These are phyloP conservation scores for Siderastrea siderea DNA, from an alignment of 92 coral and sea anemone genomes.

Conservation along the genomic window DNA sequence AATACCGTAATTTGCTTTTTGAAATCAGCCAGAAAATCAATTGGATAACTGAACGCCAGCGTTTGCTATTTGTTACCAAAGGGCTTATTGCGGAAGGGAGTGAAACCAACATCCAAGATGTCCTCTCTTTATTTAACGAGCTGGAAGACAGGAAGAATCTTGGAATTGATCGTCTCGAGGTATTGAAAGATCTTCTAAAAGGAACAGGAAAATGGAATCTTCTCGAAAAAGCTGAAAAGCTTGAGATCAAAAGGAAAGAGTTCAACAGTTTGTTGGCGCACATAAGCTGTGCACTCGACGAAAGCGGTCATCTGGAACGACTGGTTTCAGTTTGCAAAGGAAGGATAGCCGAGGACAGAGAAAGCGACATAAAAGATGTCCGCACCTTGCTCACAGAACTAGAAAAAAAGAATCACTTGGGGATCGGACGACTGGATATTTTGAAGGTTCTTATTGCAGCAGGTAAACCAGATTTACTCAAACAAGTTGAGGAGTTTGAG, in stretches of 20 bases:
- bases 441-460: conserved; percentile 22
- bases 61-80: neutral
- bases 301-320: neutral
- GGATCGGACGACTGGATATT: conserved; percentile 23
- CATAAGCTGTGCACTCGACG: neutral
- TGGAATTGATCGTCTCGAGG: conserved; percentile 14
- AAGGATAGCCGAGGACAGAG: neutral
- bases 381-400: conserved; percentile 44
- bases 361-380: neutral
- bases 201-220: conserved; percentile 4
- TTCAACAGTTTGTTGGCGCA: neutral
- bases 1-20: conserved; percentile 18
- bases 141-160: neutral
- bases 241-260: conserved; percentile 20
- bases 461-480: conserved; percentile 37
- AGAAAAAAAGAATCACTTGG: conserved; percentile 29
- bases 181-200: neutral
- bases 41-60: neutral
- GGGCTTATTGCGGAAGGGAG: neutral
- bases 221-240: neutral
- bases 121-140: neutral
- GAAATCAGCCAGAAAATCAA: neutral
- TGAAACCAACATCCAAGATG: conserved; percentile 9
- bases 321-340: neutral
- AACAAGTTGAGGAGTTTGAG: conserved; percentile 39